phyloP scores from a whole-genome alignment of 2,113 vertebrate genomes.

The Ceyx margarethae region DNA sequence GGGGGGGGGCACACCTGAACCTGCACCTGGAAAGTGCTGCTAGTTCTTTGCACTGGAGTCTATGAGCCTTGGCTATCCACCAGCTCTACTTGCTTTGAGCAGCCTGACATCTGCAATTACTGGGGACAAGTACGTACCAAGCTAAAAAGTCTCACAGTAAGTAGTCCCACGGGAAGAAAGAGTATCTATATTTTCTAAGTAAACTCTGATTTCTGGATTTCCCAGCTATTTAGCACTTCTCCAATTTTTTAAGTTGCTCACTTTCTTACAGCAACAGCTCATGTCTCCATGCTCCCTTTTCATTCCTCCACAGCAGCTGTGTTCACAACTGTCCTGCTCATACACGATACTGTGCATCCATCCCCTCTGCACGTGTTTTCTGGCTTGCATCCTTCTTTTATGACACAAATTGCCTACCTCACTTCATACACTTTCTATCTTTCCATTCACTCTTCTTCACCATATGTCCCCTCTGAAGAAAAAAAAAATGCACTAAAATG shows the following conservation, averaged over 20 bases:
- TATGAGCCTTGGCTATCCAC: neutral
- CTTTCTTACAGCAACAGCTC: neutral
- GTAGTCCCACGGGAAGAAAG: neutral
- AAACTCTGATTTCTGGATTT: neutral
- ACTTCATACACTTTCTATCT: neutral
- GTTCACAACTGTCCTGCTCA: neutral
- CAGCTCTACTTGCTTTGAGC: neutral
- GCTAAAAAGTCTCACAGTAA: neutral
- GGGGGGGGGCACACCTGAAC: neutral
- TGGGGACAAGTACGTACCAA: neutral
- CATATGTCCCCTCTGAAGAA: neutral
- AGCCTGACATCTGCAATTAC: neutral
- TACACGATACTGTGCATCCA: neutral
- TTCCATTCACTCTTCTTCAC: neutral
- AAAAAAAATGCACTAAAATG: neutral
- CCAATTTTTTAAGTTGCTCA: neutral
- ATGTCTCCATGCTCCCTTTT: neutral
- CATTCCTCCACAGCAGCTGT: neutral
- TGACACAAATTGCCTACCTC: fast-evolving
- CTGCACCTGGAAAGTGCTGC: neutral
- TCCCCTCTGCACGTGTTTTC: fast-evolving
- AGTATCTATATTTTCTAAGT: neutral
- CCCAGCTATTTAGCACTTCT: fast-evolving
- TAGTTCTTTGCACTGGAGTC: neutral
- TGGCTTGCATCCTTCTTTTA: neutral